Conservation (phyloP, 2,113 vertebrate species). For the Trochalopteron elliotii region DNA sequence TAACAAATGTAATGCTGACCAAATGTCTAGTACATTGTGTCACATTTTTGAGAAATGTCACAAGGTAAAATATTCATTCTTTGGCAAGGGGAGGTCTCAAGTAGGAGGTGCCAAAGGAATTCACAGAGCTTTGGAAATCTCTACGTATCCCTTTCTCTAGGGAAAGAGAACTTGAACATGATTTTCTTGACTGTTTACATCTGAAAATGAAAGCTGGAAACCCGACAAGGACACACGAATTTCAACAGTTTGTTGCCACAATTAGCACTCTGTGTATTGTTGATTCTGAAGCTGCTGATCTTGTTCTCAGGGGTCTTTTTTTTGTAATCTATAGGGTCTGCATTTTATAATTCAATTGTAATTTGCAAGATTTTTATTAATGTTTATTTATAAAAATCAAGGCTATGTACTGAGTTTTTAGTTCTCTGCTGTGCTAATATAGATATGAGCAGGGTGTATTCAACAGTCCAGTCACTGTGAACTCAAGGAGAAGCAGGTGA, state of each 20-base stretch:
- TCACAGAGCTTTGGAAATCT: conserved; percentile 20
- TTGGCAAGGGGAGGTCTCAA: conserved; percentile 2
- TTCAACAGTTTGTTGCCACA: not conserved
- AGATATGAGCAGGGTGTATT: not conserved
- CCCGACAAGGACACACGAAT: not conserved
- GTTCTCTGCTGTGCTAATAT: not conserved
- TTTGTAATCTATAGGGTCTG: not conserved
- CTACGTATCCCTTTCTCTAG: not conserved
- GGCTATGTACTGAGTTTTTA: not conserved
- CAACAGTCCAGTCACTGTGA: not conserved
- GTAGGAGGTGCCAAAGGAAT: conserved; percentile 37
- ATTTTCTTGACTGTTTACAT: conserved; percentile 1
- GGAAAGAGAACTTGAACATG: not conserved
- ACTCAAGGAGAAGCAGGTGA: not conserved
- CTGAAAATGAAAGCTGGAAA: conserved; percentile 9
- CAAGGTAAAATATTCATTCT: conserved; percentile 36
- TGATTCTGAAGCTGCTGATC: not conserved
- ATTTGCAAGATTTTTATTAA: not conserved
- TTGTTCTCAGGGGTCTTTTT: not conserved
- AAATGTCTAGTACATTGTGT: not conserved
- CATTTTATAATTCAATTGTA: not conserved
- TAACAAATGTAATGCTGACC: not conserved
- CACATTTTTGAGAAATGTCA: conserved; percentile 8
- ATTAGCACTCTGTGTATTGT: not conserved
- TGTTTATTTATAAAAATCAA: conserved; percentile 31